Conservation (phyloP, 2,113 vertebrate species). For the Patagioenas fasciata region DNA sequence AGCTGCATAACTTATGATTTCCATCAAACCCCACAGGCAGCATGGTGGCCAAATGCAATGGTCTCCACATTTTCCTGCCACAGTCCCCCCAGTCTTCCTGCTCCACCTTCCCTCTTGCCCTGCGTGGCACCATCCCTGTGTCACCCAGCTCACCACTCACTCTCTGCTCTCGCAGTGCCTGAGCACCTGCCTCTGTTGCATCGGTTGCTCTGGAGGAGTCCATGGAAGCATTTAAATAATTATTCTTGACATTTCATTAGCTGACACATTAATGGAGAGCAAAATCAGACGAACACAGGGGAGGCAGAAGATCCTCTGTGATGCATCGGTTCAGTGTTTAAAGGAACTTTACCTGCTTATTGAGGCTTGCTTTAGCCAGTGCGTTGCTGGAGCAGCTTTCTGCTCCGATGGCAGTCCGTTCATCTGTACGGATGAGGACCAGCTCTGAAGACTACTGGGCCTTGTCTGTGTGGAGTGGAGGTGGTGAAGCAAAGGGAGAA, state of each 20-base stretch:
- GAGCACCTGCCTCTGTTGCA: background rate
- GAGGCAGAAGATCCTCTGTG: background rate
- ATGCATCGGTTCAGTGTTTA: background rate
- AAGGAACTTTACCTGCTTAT: background rate
- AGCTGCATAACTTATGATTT: fast-evolving
- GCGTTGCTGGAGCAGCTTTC: background rate
- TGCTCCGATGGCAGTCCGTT: fast-evolving
- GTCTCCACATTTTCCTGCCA: background rate
- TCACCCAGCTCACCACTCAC: background rate
- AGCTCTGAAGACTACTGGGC: background rate
- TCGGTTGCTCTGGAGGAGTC: background rate
- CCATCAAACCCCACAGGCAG: fast-evolving
- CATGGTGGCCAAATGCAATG: fast-evolving
- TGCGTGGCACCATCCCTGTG: background rate
- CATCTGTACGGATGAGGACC: background rate
- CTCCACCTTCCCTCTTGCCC: background rate
- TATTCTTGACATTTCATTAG: background rate
- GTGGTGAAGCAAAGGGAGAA: background rate
- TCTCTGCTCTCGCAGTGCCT: background rate
- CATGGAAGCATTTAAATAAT: background rate
- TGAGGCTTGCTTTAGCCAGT: background rate
- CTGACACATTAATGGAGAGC: background rate
- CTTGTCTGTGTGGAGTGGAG: fast-evolving
- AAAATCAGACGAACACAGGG: background rate
- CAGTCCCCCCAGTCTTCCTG: background rate